phyloP scores from a whole-genome alignment of 2,113 vertebrate genomes.

The Cyanoramphus novaezelandiae region DNA sequence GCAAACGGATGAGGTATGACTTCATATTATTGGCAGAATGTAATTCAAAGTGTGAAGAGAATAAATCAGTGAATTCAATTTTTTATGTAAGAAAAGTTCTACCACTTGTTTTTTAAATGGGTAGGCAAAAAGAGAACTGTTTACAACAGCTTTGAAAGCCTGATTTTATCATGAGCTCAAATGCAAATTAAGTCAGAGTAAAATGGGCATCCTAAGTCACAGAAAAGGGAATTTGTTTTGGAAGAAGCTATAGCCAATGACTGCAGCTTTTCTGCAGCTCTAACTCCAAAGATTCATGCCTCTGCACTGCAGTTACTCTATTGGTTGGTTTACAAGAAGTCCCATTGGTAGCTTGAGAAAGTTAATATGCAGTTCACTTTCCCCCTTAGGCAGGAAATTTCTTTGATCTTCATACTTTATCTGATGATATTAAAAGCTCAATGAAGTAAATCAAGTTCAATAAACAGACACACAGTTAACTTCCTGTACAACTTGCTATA shows the following conservation, averaged over 20 bases:
- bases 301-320: slow-evolving; percentile 1
- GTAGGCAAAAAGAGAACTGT: not conserved
- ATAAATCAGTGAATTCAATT: not conserved
- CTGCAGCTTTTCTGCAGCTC: slow-evolving; percentile 3
- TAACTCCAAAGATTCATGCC: slow-evolving; percentile 12
- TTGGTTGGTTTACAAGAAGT: slow-evolving; percentile 14
- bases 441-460: slow-evolving; percentile 51
- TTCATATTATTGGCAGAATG: not conserved
- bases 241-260: not conserved
- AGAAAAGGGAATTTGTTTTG: not conserved
- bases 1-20: not conserved
- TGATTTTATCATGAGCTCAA: not conserved
- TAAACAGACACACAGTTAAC: slow-evolving; percentile 28
- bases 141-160: not conserved
- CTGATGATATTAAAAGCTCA: slow-evolving; percentile 19
- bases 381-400: not conserved
- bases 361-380: slow-evolving; percentile 29
- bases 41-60: not conserved
- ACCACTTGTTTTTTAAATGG: not conserved
- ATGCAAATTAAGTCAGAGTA: not conserved
- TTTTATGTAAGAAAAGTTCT: not conserved
- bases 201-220: not conserved
- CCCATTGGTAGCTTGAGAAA: not conserved
- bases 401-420: slow-evolving; percentile 35
- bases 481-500: not conserved